Conservation (phyloP, 1,140 invertebrate species). For the Mactra quadrangularis region DNA sequence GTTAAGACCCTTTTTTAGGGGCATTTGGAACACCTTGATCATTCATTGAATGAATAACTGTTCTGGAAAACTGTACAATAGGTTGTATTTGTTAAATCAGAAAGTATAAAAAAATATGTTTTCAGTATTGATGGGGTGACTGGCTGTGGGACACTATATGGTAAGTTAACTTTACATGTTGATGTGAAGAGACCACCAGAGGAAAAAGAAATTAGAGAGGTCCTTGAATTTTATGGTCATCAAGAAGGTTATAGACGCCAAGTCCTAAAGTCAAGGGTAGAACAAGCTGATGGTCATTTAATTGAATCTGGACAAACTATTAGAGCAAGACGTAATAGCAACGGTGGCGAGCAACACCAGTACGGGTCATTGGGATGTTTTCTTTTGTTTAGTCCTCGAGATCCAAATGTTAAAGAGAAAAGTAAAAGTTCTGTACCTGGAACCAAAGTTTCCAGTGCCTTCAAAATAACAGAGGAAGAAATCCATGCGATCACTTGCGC, state of each 20-base stretch:
- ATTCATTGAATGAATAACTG: too few relatives aligned
- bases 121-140: constrained; percentile 2
- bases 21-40: too few relatives aligned
- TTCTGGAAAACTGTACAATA: too few relatives aligned
- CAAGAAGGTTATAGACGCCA: not conserved
- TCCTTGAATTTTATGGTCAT: not conserved
- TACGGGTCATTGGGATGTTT: constrained; percentile 8
- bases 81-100: too few relatives aligned
- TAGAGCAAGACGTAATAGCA: not conserved
- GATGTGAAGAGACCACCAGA: not conserved
- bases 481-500: constrained; percentile 18
- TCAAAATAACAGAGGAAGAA: not conserved
- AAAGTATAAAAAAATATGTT: too few relatives aligned
- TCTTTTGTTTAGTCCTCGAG: not conserved
- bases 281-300: not conserved
- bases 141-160: constrained; percentile 20
- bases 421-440: not conserved
- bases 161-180: constrained; percentile 7
- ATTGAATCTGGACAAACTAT: not conserved
- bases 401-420: not conserved
- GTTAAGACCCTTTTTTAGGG: too few relatives aligned
- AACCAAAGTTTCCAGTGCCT: not conserved
- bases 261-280: not conserved
- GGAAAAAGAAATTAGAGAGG: constrained; percentile 6
- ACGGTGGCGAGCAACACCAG: not conserved